Evolutionary conservation across 1,140 invertebrate species (phyloP).

Genomic region (Capitella teleta): DNA sequence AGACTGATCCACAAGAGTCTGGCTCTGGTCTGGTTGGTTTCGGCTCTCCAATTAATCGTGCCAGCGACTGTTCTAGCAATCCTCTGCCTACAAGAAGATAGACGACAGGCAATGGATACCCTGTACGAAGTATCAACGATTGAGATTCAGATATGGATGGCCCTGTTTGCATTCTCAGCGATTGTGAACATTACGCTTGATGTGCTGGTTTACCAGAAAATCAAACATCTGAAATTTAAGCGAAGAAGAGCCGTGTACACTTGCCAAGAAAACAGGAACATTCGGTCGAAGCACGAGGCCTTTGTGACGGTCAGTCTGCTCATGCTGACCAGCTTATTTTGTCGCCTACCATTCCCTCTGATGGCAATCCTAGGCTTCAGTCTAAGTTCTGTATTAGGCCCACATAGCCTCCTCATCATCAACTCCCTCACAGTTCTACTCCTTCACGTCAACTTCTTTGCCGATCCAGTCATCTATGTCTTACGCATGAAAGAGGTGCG

Average conservation of each 20-base stretch:
- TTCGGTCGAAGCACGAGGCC: slow-evolving; percentile 1
- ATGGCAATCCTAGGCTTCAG: neutral
- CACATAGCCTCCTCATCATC: neutral
- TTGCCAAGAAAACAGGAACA: neutral
- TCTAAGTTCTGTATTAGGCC: neutral
- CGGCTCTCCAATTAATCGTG: neutral
- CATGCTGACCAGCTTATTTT: neutral
- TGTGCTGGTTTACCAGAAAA: neutral
- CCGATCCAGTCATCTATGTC: neutral
- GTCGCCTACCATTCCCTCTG: slow-evolving; percentile 1
- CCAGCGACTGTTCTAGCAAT: neutral
- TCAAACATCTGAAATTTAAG: neutral
- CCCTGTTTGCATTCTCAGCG: neutral
- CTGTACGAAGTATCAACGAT: neutral
- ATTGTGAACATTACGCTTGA: neutral
- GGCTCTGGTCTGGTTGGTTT: neutral
- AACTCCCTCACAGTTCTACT: neutral
- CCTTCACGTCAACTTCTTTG: neutral
- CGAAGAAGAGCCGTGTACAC: neutral
- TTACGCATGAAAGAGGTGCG: neutral
- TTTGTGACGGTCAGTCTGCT: neutral
- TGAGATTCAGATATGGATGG: slow-evolving; percentile 3
- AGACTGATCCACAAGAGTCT: neutral
- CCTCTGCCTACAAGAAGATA: neutral
- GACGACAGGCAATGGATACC: neutral